Percentiles rank a stretch among this genome's conserved stretches.
Evolutionary conservation across 2,797 vertebrate species (phyloP).

Genomic region (Hippoglossus hippoglossus): DNA sequence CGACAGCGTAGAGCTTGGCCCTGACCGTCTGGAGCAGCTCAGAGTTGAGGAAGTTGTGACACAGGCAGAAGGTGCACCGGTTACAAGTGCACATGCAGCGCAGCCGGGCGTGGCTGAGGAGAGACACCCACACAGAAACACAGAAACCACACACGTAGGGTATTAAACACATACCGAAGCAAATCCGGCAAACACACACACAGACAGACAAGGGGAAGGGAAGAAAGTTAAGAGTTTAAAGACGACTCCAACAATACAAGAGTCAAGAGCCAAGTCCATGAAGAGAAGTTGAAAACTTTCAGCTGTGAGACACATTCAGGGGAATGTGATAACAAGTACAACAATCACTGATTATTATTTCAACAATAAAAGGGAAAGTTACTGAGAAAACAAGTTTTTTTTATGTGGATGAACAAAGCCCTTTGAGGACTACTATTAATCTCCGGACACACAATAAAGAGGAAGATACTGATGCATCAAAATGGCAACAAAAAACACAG

Average conservation of each 20-base stretch:
- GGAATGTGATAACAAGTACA: background rate
- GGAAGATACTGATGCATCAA: too few species aligned
- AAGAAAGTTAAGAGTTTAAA: conserved; percentile 22
- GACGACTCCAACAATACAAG: background rate
- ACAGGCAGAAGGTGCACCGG: conserved; percentile 99
- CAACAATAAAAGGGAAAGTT: background rate
- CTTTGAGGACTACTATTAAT: too few species aligned
- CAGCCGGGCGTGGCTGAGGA: conserved; percentile 96
- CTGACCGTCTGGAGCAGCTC: conserved; percentile 98
- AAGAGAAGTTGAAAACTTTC: background rate
- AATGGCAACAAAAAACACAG: too few species aligned
- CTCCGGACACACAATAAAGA: too few species aligned
- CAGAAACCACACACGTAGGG: conserved; percentile 14
- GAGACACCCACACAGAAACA: conserved; percentile 51
- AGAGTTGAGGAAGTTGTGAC: conserved; percentile 99
- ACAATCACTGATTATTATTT: background rate
- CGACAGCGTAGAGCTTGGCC: conserved; percentile 97
- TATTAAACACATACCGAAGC: background rate
- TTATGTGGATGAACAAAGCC: too few species aligned
- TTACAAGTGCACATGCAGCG: conserved; percentile 99
- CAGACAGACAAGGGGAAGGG: background rate
- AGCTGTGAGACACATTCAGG: background rate
- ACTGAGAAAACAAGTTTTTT: too few species aligned
- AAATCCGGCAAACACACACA: background rate
- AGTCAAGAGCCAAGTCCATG: background rate